phyloP scores from a whole-genome alignment of 2,113 vertebrate genomes.

The Lota lota region DNA sequence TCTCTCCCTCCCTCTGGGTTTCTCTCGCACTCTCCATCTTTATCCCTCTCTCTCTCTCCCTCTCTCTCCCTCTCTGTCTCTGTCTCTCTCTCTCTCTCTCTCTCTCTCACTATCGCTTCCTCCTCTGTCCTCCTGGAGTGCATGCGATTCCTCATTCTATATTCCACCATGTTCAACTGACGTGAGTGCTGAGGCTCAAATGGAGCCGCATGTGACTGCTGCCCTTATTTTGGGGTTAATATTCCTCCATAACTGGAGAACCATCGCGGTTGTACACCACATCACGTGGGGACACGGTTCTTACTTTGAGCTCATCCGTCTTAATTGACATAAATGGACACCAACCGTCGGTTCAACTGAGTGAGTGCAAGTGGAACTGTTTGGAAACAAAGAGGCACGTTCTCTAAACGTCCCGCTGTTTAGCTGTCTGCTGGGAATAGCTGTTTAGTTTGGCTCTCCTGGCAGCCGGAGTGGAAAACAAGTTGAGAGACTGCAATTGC shows the following conservation, averaged over 20 bases:
- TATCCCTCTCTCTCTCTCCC: no score
- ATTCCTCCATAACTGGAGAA: slow-evolving; percentile 1
- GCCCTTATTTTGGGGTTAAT: neutral
- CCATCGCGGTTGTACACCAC: no score
- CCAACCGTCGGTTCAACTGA: slow-evolving; percentile 11
- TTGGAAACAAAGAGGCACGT: slow-evolving; percentile 56
- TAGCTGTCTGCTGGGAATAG: slow-evolving; percentile 51
- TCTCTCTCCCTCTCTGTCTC: no score
- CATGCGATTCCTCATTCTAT: neutral
- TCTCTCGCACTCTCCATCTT: no score
- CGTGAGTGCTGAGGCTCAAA: slow-evolving; percentile 24
- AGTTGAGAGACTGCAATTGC: slow-evolving; percentile 65
- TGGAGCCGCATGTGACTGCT: slow-evolving; percentile 10
- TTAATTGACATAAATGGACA: slow-evolving; percentile 54
- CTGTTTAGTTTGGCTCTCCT: slow-evolving; percentile 48
- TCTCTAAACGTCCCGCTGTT: slow-evolving; percentile 53
- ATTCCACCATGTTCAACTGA: slow-evolving; percentile 19
- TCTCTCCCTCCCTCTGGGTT: no score
- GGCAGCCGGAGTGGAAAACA: slow-evolving; percentile 55
- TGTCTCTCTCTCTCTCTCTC: no score
- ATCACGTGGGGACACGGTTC: neutral
- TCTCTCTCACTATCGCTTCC: no score
- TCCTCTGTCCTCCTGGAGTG: no score
- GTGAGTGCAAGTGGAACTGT: slow-evolving; percentile 26
- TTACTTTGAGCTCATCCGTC: slow-evolving; percentile 39